Base-by-base conservation (phyloP, 2,888 invertebrate species). In the Corbicula japonica region DNA sequence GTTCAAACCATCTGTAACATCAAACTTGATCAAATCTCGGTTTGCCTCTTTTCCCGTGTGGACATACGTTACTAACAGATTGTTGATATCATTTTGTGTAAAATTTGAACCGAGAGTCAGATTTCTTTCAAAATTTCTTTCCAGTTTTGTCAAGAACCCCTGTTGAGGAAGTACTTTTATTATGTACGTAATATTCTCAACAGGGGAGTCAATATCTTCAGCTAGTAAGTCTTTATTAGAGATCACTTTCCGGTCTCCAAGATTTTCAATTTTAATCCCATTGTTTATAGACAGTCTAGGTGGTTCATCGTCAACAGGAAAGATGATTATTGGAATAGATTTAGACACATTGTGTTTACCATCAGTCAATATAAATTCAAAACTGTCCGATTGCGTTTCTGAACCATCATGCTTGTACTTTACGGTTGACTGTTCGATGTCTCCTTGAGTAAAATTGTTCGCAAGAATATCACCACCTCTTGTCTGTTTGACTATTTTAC, bases 271-370 rank as follows among this genome's bases (percentile, higher is more conserved):
- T 46, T 92, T 90, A 34, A 93, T 78, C n/a, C 93, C 93, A 71
- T 89, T 91, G 83, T 94, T 93, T 54, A 92, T 88, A 18, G 88
- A 86, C 3, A 94, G 87, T 58, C 91, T 80, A 1, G 94, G 94
- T 0, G 93, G 91, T 80, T 94, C 93, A 85, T 94, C 94, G 84
- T 93, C 93, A 4, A 93, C 91, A 3, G 93, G 92, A 32, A 93
- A 86, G 12, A 94, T 87, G 44, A 88, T 89, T 56, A 94, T 92
- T 15, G 89, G 88, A 28, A 94, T 86, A 4, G 85, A 89, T 56
- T 90, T 90, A n/a, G 88, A 88, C 10, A 92, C 85, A 52, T 90
- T 91, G 74, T 93, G 92, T 60, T 80, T 84, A 0, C 93, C 93
- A 76, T 93, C 93, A 1, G 91, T 89, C 15, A 93, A 83, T 23